Evolutionary conservation across 92 coral and sea anemone species (phyloP).

Genomic region (Isaurus tuberculatus): DNA sequence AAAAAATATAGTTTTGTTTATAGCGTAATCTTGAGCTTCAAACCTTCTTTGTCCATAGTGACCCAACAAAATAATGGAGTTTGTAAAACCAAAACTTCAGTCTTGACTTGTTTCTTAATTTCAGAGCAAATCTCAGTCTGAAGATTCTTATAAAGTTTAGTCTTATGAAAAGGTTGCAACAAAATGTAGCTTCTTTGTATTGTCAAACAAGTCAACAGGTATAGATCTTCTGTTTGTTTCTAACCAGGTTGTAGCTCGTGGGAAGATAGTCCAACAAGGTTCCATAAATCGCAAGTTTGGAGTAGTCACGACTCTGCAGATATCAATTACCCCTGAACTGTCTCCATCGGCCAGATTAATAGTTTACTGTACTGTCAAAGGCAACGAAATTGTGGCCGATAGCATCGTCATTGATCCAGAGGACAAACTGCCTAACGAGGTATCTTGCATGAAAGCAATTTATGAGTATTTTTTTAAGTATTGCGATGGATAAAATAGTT

Average conservation of each 20-base stretch:
- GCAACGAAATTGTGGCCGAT: constrained; percentile 84
- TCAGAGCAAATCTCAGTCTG: no score
- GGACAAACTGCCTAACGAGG: constrained; percentile 83
- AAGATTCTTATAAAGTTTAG: no score
- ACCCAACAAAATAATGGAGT: no score
- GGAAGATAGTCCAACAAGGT: constrained; percentile 76
- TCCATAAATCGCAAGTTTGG: constrained; percentile 75
- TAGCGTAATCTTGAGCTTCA: no score
- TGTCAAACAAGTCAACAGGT: not conserved
- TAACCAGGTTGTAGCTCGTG: constrained; percentile 87
- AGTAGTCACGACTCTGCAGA: constrained; percentile 73
- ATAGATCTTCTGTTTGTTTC: not conserved
- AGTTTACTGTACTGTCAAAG: constrained; percentile 66
- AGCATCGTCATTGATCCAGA: constrained; percentile 75
- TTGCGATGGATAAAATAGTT: no score
- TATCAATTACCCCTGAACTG: constrained; percentile 74
- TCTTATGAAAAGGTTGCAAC: no score
- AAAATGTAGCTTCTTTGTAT: not conserved
- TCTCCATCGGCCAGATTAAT: constrained; percentile 90
- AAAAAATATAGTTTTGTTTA: no score
- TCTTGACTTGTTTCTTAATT: no score
- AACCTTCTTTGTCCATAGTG: no score
- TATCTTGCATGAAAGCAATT: constrained; percentile 1
- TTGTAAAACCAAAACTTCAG: no score
- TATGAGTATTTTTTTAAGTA: no score